Base-by-base conservation (phyloP, 1,140 invertebrate species). In the Macrotrachela quadricornifera region DNA sequence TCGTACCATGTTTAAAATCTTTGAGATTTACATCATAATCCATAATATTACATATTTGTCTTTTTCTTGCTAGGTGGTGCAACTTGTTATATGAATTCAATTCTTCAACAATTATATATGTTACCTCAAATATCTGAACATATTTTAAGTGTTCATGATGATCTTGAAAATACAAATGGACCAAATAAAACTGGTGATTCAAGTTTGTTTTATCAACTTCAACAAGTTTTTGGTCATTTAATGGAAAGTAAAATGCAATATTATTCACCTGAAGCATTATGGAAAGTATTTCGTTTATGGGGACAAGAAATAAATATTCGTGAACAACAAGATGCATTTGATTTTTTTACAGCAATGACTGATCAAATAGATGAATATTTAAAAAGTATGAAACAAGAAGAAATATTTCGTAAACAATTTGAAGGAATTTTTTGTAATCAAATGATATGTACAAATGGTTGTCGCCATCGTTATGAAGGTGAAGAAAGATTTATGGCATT, bases 51-150 rank as follows among this genome's bases (percentile, higher is more conserved):
- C n/a, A n/a, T n/a, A n/a, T n/a, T n/a, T n/a, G n/a, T n/a, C n/a
- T n/a, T n/a, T n/a, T n/a, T n/a, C n/a, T n/a, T n/a, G n/a, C n/a
- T 66, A 30, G 21, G 69, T 51, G 91, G 91, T 15, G 90, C 91
- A 36, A 97, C 91, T 0, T 97, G 91, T 68, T 97, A 97, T 68
- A 96, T 97, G 91, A 97, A 97, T 70, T 94, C 88, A 14, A 87
- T 97, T 42, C 71, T 97, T 56, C 91, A 97, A 69, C 90, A 96
- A 68, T 55, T 71, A 16, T 70, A 62, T 57, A 70, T 70, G 67
- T 62, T 61, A 38, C 67, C 66, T 2, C 64, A 64, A 11, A 60
- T 69, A 42, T 59, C 64, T 11, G 65, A 69, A 46, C 57, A 59
- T 46, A 59, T 70, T 1, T 57, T 69, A 9, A 50, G 52, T 15